Base-by-base conservation (phyloP, 35 echinoderm and acorn worm species). In the Ophioderma brevispina region DNA sequence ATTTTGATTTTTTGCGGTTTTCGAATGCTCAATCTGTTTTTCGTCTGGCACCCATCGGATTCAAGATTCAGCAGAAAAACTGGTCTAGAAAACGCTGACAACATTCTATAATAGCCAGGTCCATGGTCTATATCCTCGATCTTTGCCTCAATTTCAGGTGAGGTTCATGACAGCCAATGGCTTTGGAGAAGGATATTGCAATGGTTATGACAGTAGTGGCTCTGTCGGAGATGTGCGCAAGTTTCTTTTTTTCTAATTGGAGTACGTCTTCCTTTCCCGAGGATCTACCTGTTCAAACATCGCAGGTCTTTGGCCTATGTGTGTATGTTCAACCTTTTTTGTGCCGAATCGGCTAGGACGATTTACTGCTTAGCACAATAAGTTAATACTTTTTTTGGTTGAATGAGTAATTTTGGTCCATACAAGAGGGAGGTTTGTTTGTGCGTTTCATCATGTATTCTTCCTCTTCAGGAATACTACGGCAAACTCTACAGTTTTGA, bases 141-240 rank as follows among this genome's bases (percentile, higher is more conserved):
- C n/a, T n/a, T n/a, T n/a, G n/a, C n/a, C n/a, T n/a, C n/a, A n/a
- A 38, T 80, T 82, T 31, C 64, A 96, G 94, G 90, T 92, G 33
- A 96, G 90, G 42, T 96, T 96, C 55, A 96, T 96, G 94, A 96
- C 92, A 5, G 93, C 92, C 31, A 85, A 83, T 15, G 94, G 94
- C 0, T 93, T 96, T 37, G 59, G 76, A 88, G 63, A 64, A 82
- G 8, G 86, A 92, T 21, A 81, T 90, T 34, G 82, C 90, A 50
- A 55, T 96, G 6, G 85, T 92, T n/a, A 87, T 96, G 86, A 89
- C 81, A 40, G 87, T 96, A n/a, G 76, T 96, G 17, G 94, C 94
- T 35, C 52, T 96, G 1, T 77, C 94, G 0, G 94, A 96, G 64
- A 81, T 96, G 33, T 50, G 85, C 31, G 94, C 90, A 38, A 96